A percentile compares a stretch with the other conserved stretches of the same genome.
phyloP scores from a whole-genome alignment of 2,888 invertebrate species.

The Eilema sororculum region DNA sequence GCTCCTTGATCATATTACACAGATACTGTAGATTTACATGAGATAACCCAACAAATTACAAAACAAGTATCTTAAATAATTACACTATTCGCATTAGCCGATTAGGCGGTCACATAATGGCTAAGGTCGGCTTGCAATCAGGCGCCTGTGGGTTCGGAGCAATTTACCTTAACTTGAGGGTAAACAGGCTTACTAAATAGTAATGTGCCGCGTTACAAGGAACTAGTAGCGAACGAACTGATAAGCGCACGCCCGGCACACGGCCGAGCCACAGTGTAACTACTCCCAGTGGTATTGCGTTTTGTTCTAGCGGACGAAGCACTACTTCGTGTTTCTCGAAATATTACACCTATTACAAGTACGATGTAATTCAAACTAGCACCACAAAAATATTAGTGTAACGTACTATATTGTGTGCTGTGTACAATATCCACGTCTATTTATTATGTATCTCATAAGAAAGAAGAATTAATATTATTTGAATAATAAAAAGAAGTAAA shows the following conservation, averaged over 20 bases:
- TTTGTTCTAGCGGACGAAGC: neutral
- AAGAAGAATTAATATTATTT: neutral
- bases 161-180: conserved; percentile 1
- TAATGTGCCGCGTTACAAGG: neutral
- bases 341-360: no score
- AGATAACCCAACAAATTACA: neutral
- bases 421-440: no score
- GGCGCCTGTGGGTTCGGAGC: neutral
- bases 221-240: neutral
- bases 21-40: neutral
- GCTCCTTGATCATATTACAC: neutral
- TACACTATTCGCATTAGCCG: neutral
- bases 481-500: neutral
- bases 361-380: no score
- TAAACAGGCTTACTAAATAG: neutral
- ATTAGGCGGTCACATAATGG: neutral
- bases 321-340: no score
- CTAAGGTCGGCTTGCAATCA: conserved; percentile 1
- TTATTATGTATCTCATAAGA: neutral
- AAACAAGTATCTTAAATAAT: neutral
- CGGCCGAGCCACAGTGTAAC: neutral
- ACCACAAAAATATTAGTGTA: neutral
- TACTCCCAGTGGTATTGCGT: neutral
- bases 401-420: neutral
- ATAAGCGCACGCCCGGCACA: neutral